A percentile compares a stretch with the other conserved stretches of the same genome.
Conservation (phyloP, 2,888 invertebrate genomes). For the Dascillus cervinus region DNA sequence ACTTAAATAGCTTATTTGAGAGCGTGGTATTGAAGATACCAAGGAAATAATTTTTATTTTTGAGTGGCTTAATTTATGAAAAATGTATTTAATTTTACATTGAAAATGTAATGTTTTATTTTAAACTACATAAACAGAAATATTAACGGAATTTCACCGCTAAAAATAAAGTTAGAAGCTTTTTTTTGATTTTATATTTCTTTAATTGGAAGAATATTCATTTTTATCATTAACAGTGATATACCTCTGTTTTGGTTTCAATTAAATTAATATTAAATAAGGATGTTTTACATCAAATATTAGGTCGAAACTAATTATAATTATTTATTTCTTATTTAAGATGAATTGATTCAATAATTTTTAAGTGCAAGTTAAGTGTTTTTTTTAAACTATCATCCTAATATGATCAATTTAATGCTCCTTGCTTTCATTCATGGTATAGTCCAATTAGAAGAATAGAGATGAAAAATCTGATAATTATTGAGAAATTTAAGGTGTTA, state of each 20-base stretch:
- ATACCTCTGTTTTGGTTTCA: conserved; percentile 48
- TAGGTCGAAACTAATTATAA: conserved; percentile 50
- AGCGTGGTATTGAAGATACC: conserved; percentile 45
- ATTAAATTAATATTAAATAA: conserved; percentile 47
- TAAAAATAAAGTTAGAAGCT: conserved; percentile 56
- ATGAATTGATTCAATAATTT: conserved; percentile 41
- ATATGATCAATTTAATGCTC: conserved; percentile 49
- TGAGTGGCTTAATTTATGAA: conserved; percentile 32
- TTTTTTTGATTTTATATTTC: conserved; percentile 46
- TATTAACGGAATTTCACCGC: conserved; percentile 43
- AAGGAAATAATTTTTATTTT: conserved; percentile 30
- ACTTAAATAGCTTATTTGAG: conserved; percentile 40
- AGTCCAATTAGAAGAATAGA: conserved; percentile 48
- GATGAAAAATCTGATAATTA: conserved; percentile 40
- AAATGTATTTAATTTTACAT: conserved; percentile 49
- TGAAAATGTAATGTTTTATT: conserved; percentile 61
- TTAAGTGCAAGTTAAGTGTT: conserved; percentile 46
- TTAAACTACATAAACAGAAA: conserved; percentile 59
- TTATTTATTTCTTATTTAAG: conserved; percentile 42
- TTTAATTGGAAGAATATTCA: conserved; percentile 52
- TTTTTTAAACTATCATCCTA: conserved; percentile 43
- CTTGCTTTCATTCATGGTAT: conserved; percentile 51
- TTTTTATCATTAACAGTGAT: conserved; percentile 59
- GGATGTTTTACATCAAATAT: conserved; percentile 36
- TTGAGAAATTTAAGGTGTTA: conserved; percentile 29